These are phyloP conservation scores for Lepilemur ruficaudatus DNA, from an alignment of 2,797 vertebrate genomes.

Conservation along the genomic window DNA sequence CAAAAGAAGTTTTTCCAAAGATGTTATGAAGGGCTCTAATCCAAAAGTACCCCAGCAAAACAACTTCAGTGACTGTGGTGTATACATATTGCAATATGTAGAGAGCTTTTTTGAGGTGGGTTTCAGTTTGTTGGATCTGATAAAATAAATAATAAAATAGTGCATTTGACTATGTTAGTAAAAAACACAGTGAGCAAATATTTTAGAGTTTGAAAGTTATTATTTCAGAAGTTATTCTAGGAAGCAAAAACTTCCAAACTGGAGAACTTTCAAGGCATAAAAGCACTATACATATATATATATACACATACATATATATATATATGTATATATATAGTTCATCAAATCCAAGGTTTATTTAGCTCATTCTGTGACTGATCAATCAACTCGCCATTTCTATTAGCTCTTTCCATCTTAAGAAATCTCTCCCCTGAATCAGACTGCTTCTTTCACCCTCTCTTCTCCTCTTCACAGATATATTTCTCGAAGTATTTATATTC, in stretches of 20 bases:
- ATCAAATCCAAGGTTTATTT: not conserved
- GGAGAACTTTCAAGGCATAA: not conserved
- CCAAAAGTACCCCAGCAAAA: constrained; percentile 98
- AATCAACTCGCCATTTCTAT: not conserved
- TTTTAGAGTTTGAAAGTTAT: not conserved
- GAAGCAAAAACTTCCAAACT: not conserved
- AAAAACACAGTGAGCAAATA: not conserved
- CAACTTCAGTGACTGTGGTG: constrained; percentile 98
- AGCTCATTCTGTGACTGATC: not conserved
- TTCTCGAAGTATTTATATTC: not conserved
- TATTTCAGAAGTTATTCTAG: constrained; percentile 29
- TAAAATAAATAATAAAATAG: constrained; percentile 25
- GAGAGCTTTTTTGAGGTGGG: constrained; percentile 99
- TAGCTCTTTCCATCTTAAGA: not conserved
- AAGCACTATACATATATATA: not conserved
- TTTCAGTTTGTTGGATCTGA: constrained; percentile 23
- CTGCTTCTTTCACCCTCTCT: not conserved
- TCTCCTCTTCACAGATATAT: not conserved
- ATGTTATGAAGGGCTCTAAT: constrained; percentile 96
- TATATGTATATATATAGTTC: not conserved
- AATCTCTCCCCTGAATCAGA: not conserved
- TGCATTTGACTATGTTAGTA: constrained; percentile 3
- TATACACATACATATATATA: too few relatives aligned
- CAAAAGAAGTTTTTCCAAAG: constrained; percentile 95
- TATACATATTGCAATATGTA: constrained; percentile 97